Base-by-base conservation (phyloP, 2,888 invertebrate genomes). In the Rotaria magnacalcarata region DNA sequence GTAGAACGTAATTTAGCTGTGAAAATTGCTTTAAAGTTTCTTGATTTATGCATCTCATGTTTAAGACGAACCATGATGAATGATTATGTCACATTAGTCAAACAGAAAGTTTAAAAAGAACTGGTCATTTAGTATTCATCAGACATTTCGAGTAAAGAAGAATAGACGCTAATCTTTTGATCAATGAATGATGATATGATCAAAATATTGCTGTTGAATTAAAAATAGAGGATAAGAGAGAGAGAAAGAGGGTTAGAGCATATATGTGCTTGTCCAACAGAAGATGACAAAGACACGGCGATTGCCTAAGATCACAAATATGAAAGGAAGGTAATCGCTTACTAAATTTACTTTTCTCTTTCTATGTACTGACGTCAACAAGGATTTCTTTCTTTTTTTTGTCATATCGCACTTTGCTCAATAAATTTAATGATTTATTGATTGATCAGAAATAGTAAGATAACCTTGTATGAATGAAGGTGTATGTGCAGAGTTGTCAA, bases 381-480 rank as follows among this genome's bases (percentile, higher is more conserved):
- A 67, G 67, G 67, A 34, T 67, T 67, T 67, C 34, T 67, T 34
- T 80, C 43, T 24, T 80, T 80, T 43, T 41, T 74, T 74, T 47
- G 24, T 3, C 1, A 11, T 47, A 4, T 47, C 47, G n/a, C 24
- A 80, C 47, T 47, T 80, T 24, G 47, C 47, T 47, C 43, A 80
- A 47, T 80, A 80, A 21, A 47, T 4, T 47, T 47, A 80, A 80
- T 80, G 80, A 80, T 0, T 47, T 80, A 80, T 80, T 80, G 47
- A n/a, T 80, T 47, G 24, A 80, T 47, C 41, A 47, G n/a, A 80
- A 21, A 74, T 21, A 0, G 24, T 10, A 80, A 47, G 24, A 43
- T n/a, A 34, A 47, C 80, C 43, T 47, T 80, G n/a, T 3, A 24
- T 47, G 11, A 7, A 67, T 1, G 67, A 8, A 27, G 4, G 10